A percentile compares a stretch with the other conserved stretches of the same genome.
Evolutionary conservation across 2,113 vertebrate genomes (phyloP).

Genomic region (Clupea harengus): DNA sequence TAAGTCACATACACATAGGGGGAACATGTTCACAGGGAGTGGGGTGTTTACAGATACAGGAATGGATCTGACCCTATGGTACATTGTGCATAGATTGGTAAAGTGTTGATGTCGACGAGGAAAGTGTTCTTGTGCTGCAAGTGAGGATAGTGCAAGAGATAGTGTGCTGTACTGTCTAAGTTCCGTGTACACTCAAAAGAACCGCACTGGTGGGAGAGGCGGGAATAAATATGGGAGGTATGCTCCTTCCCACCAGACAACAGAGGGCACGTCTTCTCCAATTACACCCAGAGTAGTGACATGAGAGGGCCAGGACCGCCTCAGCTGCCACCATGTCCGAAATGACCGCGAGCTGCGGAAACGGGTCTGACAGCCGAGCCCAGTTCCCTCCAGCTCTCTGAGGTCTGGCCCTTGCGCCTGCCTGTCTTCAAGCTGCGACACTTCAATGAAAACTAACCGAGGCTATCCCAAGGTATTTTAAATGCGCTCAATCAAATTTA

Average conservation of each 20-base stretch:
- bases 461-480: conserved; percentile 41
- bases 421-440: conserved; percentile 26
- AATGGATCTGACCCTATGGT: too few relatives aligned
- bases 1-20: too few relatives aligned
- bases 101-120: too few relatives aligned
- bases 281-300: background rate
- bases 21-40: too few relatives aligned
- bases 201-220: background rate
- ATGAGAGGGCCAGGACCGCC: background rate
- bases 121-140: too few relatives aligned
- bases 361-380: conserved; percentile 13
- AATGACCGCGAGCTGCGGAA: background rate
- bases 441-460: conserved; percentile 28
- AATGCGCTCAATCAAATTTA: conserved; percentile 47
- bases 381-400: background rate
- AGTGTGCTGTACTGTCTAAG: background rate
- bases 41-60: too few relatives aligned
- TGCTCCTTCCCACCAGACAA: background rate
- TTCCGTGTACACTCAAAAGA: background rate
- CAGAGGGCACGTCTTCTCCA: background rate
- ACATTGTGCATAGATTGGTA: too few relatives aligned
- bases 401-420: background rate
- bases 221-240: background rate
- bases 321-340: conserved; percentile 27
- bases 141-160: too few relatives aligned